phyloP scores from a whole-genome alignment of 2,113 vertebrate species.

The Hydrolagus affinis region DNA sequence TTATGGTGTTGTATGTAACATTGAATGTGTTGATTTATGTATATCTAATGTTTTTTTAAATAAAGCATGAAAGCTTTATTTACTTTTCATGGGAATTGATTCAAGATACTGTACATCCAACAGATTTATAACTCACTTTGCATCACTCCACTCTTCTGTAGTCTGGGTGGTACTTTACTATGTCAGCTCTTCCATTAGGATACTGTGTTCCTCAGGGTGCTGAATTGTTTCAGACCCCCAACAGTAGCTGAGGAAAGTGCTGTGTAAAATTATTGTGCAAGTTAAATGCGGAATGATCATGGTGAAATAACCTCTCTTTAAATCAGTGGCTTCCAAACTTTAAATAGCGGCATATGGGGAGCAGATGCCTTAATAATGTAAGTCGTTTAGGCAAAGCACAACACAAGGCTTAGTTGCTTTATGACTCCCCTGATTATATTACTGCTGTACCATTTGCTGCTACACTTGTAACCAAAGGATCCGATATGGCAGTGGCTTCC shows the following conservation, averaged over 20 bases:
- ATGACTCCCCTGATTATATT: too few relatives aligned
- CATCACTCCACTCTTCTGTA: background rate
- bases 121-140: background rate
- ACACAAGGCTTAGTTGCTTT: too few relatives aligned
- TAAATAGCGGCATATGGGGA: too few relatives aligned
- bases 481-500: too few relatives aligned
- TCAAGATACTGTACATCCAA: background rate
- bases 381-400: too few relatives aligned
- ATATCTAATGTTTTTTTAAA: background rate
- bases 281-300: background rate
- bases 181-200: background rate
- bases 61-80: background rate
- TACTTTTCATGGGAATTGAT: background rate
- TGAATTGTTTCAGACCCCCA: background rate
- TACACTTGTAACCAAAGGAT: too few relatives aligned
- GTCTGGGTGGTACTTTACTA: background rate
- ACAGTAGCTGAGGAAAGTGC: background rate
- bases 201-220: background rate
- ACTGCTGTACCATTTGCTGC: too few relatives aligned
- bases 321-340: background rate
- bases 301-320: background rate
- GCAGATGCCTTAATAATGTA: too few relatives aligned
- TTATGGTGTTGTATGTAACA: background rate
- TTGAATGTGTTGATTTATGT: background rate
- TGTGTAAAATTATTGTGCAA: background rate